Percentiles rank a stretch among this genome's conserved stretches.
Evolutionary conservation across 2,797 vertebrate species (phyloP).

Genomic region (Arnoldichthys spilopterus): DNA sequence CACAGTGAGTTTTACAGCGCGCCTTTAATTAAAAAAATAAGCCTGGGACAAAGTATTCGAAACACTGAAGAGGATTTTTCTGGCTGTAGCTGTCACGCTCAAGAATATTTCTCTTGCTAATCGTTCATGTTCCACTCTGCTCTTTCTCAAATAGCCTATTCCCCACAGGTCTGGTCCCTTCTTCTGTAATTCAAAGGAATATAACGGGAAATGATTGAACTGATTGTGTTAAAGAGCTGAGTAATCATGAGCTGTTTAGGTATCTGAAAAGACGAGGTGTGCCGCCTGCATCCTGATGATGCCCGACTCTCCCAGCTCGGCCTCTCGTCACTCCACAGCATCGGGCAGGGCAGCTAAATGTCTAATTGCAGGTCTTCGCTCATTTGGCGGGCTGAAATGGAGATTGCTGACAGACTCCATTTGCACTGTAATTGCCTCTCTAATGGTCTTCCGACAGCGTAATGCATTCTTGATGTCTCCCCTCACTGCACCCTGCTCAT

Average conservation of each 20-base stretch:
- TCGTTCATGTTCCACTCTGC: slow-evolving; percentile 7
- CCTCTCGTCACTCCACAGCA: slow-evolving; percentile 14
- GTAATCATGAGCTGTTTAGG: slow-evolving; percentile 39
- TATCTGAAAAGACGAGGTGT: slow-evolving; percentile 13
- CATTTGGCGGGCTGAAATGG: slow-evolving; percentile 47
- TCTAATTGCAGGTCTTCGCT: slow-evolving; percentile 54
- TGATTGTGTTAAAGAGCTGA: slow-evolving; percentile 24
- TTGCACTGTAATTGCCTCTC: slow-evolving; percentile 58
- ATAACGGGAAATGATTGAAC: slow-evolving; percentile 24
- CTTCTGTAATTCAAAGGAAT: slow-evolving; percentile 16
- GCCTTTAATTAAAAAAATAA: neutral
- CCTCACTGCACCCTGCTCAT: slow-evolving; percentile 22
- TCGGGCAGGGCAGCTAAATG: slow-evolving; percentile 45
- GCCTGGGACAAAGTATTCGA: neutral
- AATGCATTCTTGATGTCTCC: slow-evolving; percentile 55
- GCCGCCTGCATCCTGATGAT: slow-evolving; percentile 4
- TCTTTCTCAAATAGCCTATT: neutral
- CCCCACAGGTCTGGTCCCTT: neutral
- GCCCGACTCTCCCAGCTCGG: slow-evolving; percentile 14
- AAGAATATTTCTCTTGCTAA: neutral
- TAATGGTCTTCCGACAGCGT: slow-evolving; percentile 50
- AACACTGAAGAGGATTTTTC: neutral
- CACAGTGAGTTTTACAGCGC: neutral
- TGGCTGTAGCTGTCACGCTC: neutral
- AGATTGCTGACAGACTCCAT: slow-evolving; percentile 59